These are phyloP conservation scores for Epinotia brunnichana DNA, from an alignment of 2,888 invertebrate species.

Conservation along the genomic window DNA sequence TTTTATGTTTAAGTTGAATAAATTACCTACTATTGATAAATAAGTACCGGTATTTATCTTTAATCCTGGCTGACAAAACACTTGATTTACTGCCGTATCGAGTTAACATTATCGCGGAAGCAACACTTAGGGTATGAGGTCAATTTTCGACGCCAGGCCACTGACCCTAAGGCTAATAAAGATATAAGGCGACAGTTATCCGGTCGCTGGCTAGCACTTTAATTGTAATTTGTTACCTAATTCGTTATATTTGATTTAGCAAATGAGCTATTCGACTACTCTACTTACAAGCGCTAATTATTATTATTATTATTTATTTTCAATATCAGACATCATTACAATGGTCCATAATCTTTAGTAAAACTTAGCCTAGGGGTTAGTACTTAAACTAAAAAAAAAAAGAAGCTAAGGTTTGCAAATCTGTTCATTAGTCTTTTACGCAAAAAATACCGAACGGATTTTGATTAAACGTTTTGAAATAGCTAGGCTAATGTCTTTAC, in stretches of 20 bases:
- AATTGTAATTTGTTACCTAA: slow-evolving; percentile 18
- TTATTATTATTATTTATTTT: no score
- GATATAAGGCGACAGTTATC: slow-evolving; percentile 38
- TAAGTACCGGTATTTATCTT: slow-evolving; percentile 37
- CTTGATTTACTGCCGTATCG: slow-evolving; percentile 32
- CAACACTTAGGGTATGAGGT: slow-evolving; percentile 39
- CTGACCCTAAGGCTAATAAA: slow-evolving; percentile 39
- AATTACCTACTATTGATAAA: background rate
- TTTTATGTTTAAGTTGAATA: background rate
- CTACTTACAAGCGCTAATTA: background rate
- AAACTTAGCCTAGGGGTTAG: no score
- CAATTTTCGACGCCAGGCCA: slow-evolving; percentile 39
- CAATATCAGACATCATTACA: no score
- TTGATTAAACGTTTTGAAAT: no score
- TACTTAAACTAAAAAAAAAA: no score
- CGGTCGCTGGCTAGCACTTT: slow-evolving; percentile 20
- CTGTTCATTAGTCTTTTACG: background rate
- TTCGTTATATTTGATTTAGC: background rate
- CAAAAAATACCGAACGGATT: background rate
- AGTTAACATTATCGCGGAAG: slow-evolving; percentile 44
- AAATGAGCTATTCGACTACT: background rate
- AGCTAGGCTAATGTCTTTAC: no score
- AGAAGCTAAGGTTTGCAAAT: background rate
- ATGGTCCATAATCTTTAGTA: no score
- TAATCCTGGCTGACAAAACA: slow-evolving; percentile 29